Base-by-base conservation (phyloP, 1,140 invertebrate species). In the Elysia chlorotica region DNA sequence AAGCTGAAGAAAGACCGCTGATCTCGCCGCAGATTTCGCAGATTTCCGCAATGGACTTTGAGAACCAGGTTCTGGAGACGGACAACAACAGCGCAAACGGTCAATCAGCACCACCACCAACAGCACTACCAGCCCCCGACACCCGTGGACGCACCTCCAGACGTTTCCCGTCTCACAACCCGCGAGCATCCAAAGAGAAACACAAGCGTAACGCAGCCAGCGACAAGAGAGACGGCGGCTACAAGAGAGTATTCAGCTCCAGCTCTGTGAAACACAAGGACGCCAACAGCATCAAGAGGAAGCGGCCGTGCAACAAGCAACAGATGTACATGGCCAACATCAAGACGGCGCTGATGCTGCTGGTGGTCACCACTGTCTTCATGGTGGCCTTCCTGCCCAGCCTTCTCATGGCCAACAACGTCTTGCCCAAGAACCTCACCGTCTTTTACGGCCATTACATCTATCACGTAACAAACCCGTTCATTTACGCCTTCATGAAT, bases 401-500 rank as follows among this genome's bases (percentile, higher is more conserved):
- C 21, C 76, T 65, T 65, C 61, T 82, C 4, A 79, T 78, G 76
- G 74, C 78, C 6, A 56, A 76, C 25, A 23, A 66, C 19, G 28
- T 79, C 2, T 41, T 80, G 21, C 63, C 74, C 57, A 35, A 63
- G 4, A 54, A 62, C 36, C 35, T 75, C 2, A 41, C 74, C 35
- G 41, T 81, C 14, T 81, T 81, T 63, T 81, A 81, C 59, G 41
- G 77, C 38, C 79, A 81, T 73, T 81, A 79, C 63, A 67, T 61
- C 30, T 78, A 81, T 56, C 79, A 81, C 62, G 77, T 81, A 28
- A 76, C 76, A 28, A 81, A 81, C 37, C 79, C 79, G 3, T 30
- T 81, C 14, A 81, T 81, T 41, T 81, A 79, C 63, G 76, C 75
- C 17, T 79, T 80, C 66, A 79, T 80, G 77, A 80, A 80, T 54